Conservation (phyloP, 64 coral and sea anemone genomes). For the Anthopleura sola region DNA sequence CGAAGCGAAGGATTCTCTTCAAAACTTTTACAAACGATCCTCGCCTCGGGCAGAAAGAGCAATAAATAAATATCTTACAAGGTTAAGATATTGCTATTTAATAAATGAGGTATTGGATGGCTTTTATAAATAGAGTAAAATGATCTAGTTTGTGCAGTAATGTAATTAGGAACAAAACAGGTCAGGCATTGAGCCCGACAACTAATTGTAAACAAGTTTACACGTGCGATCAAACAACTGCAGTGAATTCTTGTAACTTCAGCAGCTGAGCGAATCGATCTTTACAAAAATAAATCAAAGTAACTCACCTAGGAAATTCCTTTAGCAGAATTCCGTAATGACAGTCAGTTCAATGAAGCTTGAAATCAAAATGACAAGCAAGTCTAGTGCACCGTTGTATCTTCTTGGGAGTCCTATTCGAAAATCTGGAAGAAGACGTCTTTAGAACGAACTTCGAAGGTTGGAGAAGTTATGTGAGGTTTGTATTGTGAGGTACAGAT, state of each 20-base stretch:
- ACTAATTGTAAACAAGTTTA: conserved; percentile 18
- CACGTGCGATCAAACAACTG: conserved; percentile 4
- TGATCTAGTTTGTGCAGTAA: not conserved
- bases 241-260: not conserved
- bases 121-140: conserved; percentile 2
- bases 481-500: not conserved
- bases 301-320: not conserved
- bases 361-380: no score
- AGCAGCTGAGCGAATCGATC: not conserved
- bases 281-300: not conserved
- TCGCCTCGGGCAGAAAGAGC: not conserved
- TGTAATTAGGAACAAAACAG: conserved; percentile 17
- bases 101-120: not conserved
- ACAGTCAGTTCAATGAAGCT: not conserved
- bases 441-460: not conserved
- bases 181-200: not conserved
- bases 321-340: not conserved
- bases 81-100: not conserved
- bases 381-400: no score
- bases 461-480: not conserved
- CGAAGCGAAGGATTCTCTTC: not conserved
- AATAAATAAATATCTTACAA: not conserved
- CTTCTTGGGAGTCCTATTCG: not conserved
- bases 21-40: not conserved
- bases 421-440: not conserved